Percentiles rank a stretch among this genome's conserved stretches.
Conservation (phyloP, 1,140 invertebrate genomes). For the Tribolium castaneum region DNA sequence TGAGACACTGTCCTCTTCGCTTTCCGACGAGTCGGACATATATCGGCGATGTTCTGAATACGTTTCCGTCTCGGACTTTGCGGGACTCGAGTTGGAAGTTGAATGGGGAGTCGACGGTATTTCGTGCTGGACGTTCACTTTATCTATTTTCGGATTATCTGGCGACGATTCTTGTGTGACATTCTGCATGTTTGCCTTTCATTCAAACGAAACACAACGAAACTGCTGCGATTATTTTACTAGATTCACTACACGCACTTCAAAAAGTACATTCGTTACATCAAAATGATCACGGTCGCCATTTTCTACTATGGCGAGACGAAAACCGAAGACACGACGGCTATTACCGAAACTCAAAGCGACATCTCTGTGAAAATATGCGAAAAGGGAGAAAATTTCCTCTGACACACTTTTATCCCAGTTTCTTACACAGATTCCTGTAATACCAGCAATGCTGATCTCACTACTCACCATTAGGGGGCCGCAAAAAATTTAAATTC, state of each 20-base stretch:
- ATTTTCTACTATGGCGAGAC: conserved; percentile 62
- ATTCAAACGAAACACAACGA: conserved; percentile 56
- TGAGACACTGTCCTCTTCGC: conserved; percentile 92
- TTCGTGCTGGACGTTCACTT: conserved; percentile 69
- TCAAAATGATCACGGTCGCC: conserved; percentile 62
- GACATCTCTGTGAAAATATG: not conserved
- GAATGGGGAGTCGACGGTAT: conserved; percentile 73
- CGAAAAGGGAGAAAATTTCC: not conserved
- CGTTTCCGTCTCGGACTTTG: conserved; percentile 82
- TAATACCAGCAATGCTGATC: not conserved
- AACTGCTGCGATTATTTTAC: conserved; percentile 55
- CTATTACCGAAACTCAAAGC: not conserved
- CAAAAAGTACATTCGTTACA: conserved; percentile 60
- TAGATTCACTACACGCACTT: conserved; percentile 59
- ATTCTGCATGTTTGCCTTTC: conserved; percentile 89
- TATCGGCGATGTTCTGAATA: conserved; percentile 83
- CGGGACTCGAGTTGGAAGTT: conserved; percentile 72
- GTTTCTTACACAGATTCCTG: not conserved
- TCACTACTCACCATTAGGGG: not conserved
- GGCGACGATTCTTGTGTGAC: conserved; percentile 78
- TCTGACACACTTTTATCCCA: not conserved
- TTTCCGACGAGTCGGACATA: conserved; percentile 90
- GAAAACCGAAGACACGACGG: conserved; percentile 1
- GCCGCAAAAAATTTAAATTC: too few relatives aligned
- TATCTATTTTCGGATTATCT: conserved; percentile 83